Evolutionary conservation across 2,888 invertebrate species (phyloP), one percentile per base, ranked within the genome.

Genomic region (Ophraella communa): DNA sequence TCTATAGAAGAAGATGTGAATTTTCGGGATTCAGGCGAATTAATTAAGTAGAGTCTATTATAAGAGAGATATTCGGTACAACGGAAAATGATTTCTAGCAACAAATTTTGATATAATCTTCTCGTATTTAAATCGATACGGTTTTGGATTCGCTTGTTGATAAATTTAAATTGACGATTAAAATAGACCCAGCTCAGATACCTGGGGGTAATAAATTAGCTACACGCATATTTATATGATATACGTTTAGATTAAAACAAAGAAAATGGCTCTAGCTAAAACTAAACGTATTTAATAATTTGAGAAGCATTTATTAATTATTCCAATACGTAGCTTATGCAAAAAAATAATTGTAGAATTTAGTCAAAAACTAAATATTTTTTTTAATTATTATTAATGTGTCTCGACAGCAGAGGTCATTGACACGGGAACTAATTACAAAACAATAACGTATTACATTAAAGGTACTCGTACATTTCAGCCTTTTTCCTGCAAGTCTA

Each of bases 1-100:
- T 57, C 33, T 57, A 57, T 47, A 47, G 33, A 33, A 57, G 57
- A 47, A 56, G 56, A 56, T 20, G 30, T 44, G 56, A 45, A 44
- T 56, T 56, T 45, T 11, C 20, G 52, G 56, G 30, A 33, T 57
- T 57, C 33, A 47, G 39, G 57, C 33, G 47, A 57, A 57, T 47
- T 57, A 57, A 57, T 57, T 47, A 57, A 33, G 30, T 35, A 30
- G 47, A 4, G 18, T 33, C 33, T 49, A 33, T 35, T 30, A 45
- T 49, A n/a, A n/a, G 35, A 14, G 33, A 49, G 27, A 56, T n/a
- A 56, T 45, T 44, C 42, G 30, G 57, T 24, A 47, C 47, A 2
- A 39, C 39, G 17, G 39, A 39, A 7, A 39, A 17, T 39, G 4
- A 39, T 39, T 17, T 14, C 39, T 14, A 5, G 17, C 39, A 39